Evolutionary conservation across 2,113 vertebrate species (phyloP).

Genomic region (Myodes glareolus): DNA sequence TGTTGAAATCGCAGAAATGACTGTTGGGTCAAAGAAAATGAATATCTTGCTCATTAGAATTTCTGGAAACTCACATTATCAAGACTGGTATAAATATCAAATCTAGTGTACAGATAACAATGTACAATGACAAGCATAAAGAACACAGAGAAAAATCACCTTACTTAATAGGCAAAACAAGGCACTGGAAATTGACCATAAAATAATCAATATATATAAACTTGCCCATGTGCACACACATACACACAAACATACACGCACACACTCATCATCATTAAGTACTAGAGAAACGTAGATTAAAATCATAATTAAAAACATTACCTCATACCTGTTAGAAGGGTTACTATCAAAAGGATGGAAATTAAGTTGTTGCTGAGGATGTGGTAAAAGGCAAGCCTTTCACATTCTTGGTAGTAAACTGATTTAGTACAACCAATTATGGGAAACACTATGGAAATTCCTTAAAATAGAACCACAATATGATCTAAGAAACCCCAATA

Average conservation of each 20-base stretch:
- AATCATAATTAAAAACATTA: not conserved
- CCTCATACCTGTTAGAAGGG: not conserved
- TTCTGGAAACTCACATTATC: not conserved
- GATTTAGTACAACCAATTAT: not conserved
- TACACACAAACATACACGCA: not conserved
- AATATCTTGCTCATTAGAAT: not conserved
- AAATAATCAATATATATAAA: not conserved
- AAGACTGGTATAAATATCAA: not conserved
- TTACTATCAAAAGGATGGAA: not conserved
- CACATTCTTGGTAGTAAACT: not conserved
- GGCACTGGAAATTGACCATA: not conserved
- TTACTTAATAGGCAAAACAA: not conserved
- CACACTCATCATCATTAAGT: not conserved
- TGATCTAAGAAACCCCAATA: not conserved
- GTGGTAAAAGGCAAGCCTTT: not conserved
- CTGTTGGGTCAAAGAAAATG: not conserved
- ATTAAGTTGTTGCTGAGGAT: not conserved
- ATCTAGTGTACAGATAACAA: not conserved
- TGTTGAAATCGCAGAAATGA: not conserved
- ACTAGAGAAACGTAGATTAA: not conserved
- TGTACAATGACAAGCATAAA: not conserved
- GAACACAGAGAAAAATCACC: not conserved
- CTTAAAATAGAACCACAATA: not conserved
- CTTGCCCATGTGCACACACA: not conserved
- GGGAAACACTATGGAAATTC: not conserved